Conservation (phyloP, 2,113 vertebrate genomes). For the Caretta caretta region DNA sequence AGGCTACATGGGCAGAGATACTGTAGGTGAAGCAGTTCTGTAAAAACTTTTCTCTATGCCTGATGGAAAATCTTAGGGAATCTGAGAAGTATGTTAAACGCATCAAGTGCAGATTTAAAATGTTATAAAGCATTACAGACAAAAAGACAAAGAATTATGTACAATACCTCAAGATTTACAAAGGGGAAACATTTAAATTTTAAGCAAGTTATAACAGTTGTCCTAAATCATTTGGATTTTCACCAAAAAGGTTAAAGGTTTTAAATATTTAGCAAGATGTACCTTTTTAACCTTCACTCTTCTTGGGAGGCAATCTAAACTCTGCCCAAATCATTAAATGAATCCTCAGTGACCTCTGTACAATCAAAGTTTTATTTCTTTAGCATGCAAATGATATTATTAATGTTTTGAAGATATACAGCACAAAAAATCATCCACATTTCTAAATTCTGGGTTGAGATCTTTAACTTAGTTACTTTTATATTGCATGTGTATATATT, state of each 20-base stretch:
- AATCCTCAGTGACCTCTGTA: conserved; percentile 76
- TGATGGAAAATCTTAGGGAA: not conserved
- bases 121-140: conserved; percentile 35
- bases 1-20: not conserved
- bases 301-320: conserved; percentile 69
- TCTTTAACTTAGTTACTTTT: conserved; percentile 2
- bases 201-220: conserved; percentile 46
- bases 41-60: not conserved
- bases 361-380: conserved; percentile 77
- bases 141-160: conserved; percentile 39
- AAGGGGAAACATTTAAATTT: conserved; percentile 37
- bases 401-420: conserved; percentile 70
- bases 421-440: conserved; percentile 38
- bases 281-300: conserved; percentile 79
- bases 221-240: conserved; percentile 52
- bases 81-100: conserved; percentile 23
- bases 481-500: not conserved
- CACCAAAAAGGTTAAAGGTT: conserved; percentile 69
- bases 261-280: conserved; percentile 82
- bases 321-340: conserved; percentile 78
- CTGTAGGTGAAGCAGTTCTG: not conserved
- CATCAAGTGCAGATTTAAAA: conserved; percentile 21
- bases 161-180: conserved; percentile 45
- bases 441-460: conserved; percentile 57
- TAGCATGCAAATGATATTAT: conserved; percentile 74